phyloP scores from a whole-genome alignment of 2,797 vertebrate genomes.

The Acanthurus lineatus region DNA sequence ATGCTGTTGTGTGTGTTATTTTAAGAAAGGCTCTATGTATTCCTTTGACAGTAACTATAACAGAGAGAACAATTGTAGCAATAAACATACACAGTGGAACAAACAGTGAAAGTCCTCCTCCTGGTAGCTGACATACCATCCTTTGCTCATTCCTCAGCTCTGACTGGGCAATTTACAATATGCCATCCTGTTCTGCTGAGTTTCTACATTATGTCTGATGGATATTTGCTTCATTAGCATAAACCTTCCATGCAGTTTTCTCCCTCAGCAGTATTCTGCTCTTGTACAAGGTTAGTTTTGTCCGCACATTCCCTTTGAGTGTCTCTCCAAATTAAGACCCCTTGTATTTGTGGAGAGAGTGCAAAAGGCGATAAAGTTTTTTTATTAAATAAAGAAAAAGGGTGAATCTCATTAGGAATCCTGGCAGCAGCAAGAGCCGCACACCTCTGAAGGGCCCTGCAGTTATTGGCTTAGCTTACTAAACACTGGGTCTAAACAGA shows the following conservation, averaged over 20 bases:
- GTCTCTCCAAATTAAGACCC: conserved; percentile 14
- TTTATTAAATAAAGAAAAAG: conserved; percentile 46
- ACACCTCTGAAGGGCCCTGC: conserved; percentile 48
- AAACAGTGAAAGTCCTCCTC: neutral
- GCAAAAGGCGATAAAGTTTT: conserved; percentile 33
- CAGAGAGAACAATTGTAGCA: conserved; percentile 9
- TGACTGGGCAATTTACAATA: conserved; percentile 49
- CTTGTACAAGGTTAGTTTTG: conserved; percentile 50
- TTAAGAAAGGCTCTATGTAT: conserved; percentile 1
- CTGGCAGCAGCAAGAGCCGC: conserved; percentile 44
- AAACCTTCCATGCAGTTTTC: conserved; percentile 29
- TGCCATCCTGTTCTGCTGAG: conserved; percentile 57
- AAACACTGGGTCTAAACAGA: conserved; percentile 64
- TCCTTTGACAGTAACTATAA: conserved; percentile 11
- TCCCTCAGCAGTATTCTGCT: conserved; percentile 50
- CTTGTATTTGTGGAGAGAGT: conserved; percentile 20
- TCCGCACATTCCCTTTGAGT: conserved; percentile 37
- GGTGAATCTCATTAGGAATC: conserved; percentile 57
- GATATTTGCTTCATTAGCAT: conserved; percentile 67
- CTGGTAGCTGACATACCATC: conserved; percentile 32
- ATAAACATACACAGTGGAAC: neutral
- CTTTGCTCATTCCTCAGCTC: conserved; percentile 41
- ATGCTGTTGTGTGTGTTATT: neutral
- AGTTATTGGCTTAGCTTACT: conserved; percentile 58
- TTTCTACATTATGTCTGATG: conserved; percentile 48